phyloP scores from a whole-genome alignment of 2,888 invertebrate species.

The Tinea trinotella region DNA sequence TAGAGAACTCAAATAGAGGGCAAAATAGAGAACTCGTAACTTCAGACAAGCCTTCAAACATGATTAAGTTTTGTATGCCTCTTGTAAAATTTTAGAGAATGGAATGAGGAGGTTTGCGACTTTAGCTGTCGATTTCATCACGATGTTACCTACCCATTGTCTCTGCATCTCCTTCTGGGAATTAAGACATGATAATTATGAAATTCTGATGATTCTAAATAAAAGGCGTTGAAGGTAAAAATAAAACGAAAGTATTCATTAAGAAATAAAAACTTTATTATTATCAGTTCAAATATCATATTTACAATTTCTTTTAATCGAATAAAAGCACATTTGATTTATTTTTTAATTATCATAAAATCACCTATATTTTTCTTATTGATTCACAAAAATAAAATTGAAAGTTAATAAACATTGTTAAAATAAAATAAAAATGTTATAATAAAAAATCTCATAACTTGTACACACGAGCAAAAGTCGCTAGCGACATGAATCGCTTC shows the following conservation, averaged over 20 bases:
- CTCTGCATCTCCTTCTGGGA: no score
- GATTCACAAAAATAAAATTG: neutral
- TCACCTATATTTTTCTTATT: neutral
- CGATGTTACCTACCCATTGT: no score
- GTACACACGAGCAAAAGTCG: neutral
- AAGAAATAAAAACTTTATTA: constrained; percentile 69
- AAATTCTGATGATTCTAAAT: no score
- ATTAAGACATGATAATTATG: no score
- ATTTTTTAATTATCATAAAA: constrained; percentile 1
- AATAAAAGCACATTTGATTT: constrained; percentile 69
- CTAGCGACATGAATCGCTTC: neutral
- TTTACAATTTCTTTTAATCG: constrained; percentile 68
- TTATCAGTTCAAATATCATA: constrained; percentile 74
- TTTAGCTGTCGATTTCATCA: no score
- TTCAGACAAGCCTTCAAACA: no score
- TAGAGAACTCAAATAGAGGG: no score
- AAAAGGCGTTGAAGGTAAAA: neutral
- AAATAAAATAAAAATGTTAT: constrained; percentile 30
- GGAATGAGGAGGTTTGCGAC: no score
- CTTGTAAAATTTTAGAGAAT: no score
- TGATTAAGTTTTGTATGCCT: no score
- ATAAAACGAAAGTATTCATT: constrained; percentile 34
- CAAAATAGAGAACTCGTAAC: no score
- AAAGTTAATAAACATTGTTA: constrained; percentile 38
- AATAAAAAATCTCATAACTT: constrained; percentile 14